Base-by-base conservation (phyloP, 2,888 invertebrate genomes). In the Leptopterna dolabrata region DNA sequence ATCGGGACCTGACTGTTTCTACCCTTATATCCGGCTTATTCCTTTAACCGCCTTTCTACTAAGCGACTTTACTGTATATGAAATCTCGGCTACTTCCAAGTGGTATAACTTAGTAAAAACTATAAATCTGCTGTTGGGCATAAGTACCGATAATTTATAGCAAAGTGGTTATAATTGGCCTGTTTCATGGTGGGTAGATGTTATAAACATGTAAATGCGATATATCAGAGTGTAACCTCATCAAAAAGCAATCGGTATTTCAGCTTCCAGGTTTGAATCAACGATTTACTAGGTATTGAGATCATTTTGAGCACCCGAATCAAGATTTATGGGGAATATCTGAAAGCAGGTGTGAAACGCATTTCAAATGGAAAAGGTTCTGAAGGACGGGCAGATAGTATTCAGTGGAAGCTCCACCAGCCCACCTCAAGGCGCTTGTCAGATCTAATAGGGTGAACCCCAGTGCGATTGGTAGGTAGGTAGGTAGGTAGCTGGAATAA, bases 401-500 rank as follows among this genome's bases (percentile, higher is more conserved):
- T 27, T 24, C 63, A 27, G 63, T 63, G 24, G 63, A 63, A 63
- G 63, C 19, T 24, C 4, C 36, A 36, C 19, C 27, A 0, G 2
- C 19, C 63, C 24, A 24, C 9, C 63, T 11, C 0, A 19, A n/a
- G 63, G 19, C 24, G 24, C 63, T 63, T 27, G 63, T 63, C 63
- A 19, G 63, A 63, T 24, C 63, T 63, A 63, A 63, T 63, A 27
- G 63, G 19, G 24, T 24, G 24, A 63, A 63, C 24, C 19, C 24
- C 11, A 63, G 51, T 19, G 19, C 63, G 63, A 63, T 63, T 24
- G 63, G 36, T 36, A 36, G 36, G 36, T 36, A 7, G 63, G 24
- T 55, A n/a, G 51, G 55, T 71, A 29, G 71, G 71, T 30, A 71
- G 76, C 36, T n/a, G 36, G 76, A 76, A 76, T n/a, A n/a, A n/a